Conservation (phyloP, 30 jellyfish, hydroid and myxozoan species). For the Rhopilema esculentum region DNA sequence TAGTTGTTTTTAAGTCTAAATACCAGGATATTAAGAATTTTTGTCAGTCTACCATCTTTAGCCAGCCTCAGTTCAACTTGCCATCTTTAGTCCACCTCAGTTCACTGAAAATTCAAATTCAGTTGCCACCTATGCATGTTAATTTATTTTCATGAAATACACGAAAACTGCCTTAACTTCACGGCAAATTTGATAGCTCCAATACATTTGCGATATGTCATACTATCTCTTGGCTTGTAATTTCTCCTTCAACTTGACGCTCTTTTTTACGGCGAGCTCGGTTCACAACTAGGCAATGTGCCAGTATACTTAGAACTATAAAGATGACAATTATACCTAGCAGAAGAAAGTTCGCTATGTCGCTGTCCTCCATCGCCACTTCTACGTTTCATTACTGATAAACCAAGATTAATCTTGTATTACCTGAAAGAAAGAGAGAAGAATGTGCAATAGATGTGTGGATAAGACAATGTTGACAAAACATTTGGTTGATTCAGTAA, state of each 20-base stretch:
- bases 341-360: conserved; percentile 66
- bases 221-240: conserved; percentile 5
- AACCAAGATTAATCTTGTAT: neutral
- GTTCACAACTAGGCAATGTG: conserved; percentile 55
- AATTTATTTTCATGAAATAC: neutral
- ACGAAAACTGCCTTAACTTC: neutral
- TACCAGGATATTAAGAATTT: neutral
- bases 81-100: neutral
- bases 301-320: conserved; percentile 45
- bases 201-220: neutral
- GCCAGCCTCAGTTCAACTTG: neutral
- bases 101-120: neutral
- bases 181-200: neutral
- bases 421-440: neutral
- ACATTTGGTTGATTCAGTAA: neutral
- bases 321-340: conserved; percentile 57
- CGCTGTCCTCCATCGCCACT: conserved; percentile 74
- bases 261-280: conserved; percentile 50
- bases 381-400: conserved; percentile 44
- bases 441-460: neutral
- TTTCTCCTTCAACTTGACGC: conserved; percentile 15
- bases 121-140: neutral
- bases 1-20: neutral
- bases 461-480: neutral
- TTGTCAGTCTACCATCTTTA: neutral